Base-by-base conservation (phyloP, 2,888 invertebrate genomes). In the Agrochola litura region DNA sequence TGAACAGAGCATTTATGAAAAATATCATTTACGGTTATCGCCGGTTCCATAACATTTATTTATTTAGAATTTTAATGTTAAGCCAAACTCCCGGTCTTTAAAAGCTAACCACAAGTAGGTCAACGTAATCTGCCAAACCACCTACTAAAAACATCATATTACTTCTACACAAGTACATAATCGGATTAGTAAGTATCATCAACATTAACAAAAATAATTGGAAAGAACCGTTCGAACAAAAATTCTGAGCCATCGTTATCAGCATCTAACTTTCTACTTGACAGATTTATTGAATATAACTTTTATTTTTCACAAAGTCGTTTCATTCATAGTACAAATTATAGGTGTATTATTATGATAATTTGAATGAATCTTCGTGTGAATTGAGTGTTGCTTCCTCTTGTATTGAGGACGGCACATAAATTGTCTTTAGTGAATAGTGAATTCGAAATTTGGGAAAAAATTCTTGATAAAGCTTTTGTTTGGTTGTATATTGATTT, bases 331-430 rank as follows among this genome's bases (percentile, higher is more conserved):
- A 86, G 65, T 81, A 89, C 89, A 88, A 88, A 88, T 88, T 87
- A 86, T 88, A 83, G 79, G 54, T 85, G 85, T 86, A 89, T 89
- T 88, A 86, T 88, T 46, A 14, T 46, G 19, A 19, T 52, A 52
- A 52, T 52, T 19, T 19, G 52, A 52, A 52, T 82, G 88, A 86
- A 91, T 90, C 90, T 90, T 72, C 91, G 91, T 92, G 92, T 90
- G 92, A 92, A 91, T 86, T 82, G 86, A 87, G 73, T 86, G 82
- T 86, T 73, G 84, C 87, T 79, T 88, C 88, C 86, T 89, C 83
- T 81, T 84, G 76, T 84, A 90, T 88, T 83, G 88, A 77, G 89
- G 86, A 87, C 86, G 73, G 74, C 72, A 70, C 86, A 89, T 91
- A 89, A 86, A 89, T 89, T 86, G 76, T 86, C 71, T 84, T 86